Evolutionary conservation across 2,797 vertebrate species (phyloP), one percentile per base, ranked within the genome.

Genomic region (Enoplosus armatus): DNA sequence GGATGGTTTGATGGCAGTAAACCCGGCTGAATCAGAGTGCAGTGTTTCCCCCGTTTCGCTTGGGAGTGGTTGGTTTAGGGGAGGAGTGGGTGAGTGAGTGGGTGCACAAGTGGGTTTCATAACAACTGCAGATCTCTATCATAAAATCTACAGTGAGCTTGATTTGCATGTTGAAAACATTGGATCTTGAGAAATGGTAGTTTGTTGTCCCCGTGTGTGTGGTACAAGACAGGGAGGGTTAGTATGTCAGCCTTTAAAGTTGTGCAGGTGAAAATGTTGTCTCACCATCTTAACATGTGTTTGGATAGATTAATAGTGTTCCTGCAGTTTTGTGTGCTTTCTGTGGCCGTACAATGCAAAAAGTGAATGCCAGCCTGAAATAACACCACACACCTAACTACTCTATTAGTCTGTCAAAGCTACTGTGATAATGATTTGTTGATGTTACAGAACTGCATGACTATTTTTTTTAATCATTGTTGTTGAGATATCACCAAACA

Each of bases 101-200:
- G 59, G 63, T 8, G 12, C 27, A 56, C 22, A 47, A 81, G 68
- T 71, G 61, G 70, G 70, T 84, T 84, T 85, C 69, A 27, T 73
- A 69, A 83, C 43, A 61, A 59, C 48, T 60, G 61, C 72, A 47
- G 12, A 11, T 37, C 3, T 48, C 18, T 24, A 4, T 50, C 26
- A 5, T 8, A 31, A 31, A 24, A 16, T 16, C 39, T 33, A 45
- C 54, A 72, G 18, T 2, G 0, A 31, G 14, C 31, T 41, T 35
- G 1, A 84, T 79, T 79, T 87, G 69, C 75, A 81, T 79, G 11
- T 24, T 66, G 22, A 51, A 65, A 72, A 72, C 65, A 26, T 6
- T 55, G 8, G 12, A n/a, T 41, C 1, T n/a, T 51, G 68, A 79
- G 35, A 84, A 66, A 72, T 15, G 27, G 14, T 60, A 11, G 54